Percentiles rank a stretch among this genome's conserved stretches.
Evolutionary conservation across 2,797 vertebrate genomes (phyloP).

Genomic region (Pipistrellus pipistrellus): DNA sequence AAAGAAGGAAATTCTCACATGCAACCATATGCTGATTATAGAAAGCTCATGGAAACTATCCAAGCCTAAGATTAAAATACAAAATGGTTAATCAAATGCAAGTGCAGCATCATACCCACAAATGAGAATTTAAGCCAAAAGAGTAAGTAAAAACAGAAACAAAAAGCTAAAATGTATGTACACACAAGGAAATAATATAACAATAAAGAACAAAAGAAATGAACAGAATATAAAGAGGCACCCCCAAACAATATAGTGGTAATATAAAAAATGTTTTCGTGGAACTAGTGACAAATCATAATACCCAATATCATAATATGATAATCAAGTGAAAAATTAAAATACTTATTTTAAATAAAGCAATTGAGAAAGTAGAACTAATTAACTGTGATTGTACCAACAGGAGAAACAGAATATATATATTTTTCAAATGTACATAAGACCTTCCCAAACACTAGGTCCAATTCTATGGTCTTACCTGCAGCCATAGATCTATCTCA

Average conservation of each 20-base stretch:
- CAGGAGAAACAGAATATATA: neutral
- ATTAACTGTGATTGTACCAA: neutral
- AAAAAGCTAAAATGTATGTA: neutral
- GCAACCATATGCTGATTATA: neutral
- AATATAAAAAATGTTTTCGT: neutral
- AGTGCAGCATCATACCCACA: neutral
- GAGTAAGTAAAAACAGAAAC: neutral
- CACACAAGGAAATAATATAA: neutral
- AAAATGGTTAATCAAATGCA: slow-evolving; percentile 35
- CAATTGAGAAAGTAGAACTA: neutral
- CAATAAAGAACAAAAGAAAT: neutral
- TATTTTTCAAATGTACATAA: neutral
- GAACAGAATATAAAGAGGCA: neutral
- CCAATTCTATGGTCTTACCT: neutral
- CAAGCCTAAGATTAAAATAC: neutral
- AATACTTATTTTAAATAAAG: neutral
- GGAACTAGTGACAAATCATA: neutral
- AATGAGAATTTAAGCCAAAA: neutral
- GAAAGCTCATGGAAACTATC: neutral
- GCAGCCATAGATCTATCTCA: neutral
- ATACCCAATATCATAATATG: neutral
- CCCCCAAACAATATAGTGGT: neutral
- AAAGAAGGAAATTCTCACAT: neutral
- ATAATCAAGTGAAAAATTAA: neutral
- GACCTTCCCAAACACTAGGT: neutral